Conservation (phyloP, 2,797 vertebrate genomes). For the Limosa lapponica region DNA sequence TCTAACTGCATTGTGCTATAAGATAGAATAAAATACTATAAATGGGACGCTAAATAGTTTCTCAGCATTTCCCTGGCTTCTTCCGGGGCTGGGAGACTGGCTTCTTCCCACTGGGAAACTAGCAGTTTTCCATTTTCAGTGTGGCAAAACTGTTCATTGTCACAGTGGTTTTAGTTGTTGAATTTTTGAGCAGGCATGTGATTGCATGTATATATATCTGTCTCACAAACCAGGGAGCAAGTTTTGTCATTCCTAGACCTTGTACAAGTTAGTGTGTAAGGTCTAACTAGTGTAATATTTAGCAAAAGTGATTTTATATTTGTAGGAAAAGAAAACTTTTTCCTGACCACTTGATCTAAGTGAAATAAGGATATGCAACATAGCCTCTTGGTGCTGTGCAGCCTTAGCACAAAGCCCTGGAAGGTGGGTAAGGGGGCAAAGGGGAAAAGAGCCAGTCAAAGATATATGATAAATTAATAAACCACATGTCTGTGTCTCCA, state of each 20-base stretch:
- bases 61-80: background rate
- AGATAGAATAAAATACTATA: background rate
- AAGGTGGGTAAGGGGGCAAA: background rate
- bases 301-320: background rate
- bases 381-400: background rate
- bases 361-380: background rate
- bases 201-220: background rate
- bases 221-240: background rate
- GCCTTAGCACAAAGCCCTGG: background rate
- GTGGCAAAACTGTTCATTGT: background rate
- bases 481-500: background rate
- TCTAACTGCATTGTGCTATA: background rate
- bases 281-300: background rate
- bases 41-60: background rate
- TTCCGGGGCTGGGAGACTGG: background rate
- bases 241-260: background rate
- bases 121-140: background rate
- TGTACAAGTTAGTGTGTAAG: background rate
- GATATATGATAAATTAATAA: background rate
- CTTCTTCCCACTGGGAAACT: background rate
- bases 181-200: background rate
- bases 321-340: background rate
- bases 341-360: background rate
- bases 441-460: background rate
- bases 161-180: background rate